These are phyloP conservation scores for Onychostoma macrolepis DNA, from an alignment of 2,113 vertebrate genomes.

Conservation along the genomic window DNA sequence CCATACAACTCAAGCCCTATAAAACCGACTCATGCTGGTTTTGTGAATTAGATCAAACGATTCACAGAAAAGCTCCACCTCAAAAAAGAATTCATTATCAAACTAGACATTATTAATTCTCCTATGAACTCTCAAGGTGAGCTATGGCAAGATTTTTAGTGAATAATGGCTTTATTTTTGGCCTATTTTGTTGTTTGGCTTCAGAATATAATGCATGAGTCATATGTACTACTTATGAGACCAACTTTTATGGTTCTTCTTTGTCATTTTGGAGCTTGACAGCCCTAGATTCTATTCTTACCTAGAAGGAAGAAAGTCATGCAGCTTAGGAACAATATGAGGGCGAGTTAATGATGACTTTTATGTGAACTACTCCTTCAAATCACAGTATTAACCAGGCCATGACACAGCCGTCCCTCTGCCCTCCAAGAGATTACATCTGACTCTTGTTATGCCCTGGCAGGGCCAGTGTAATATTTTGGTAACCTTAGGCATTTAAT, in stretches of 20 bases:
- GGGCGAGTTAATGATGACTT: background rate
- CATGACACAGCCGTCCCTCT: background rate
- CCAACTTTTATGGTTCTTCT: background rate
- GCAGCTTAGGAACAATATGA: background rate
- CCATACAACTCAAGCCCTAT: background rate
- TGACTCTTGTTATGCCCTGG: slow-evolving; percentile 15
- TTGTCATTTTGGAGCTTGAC: background rate
- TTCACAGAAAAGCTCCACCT: background rate
- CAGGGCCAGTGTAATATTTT: slow-evolving; percentile 8
- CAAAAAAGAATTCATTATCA: background rate
- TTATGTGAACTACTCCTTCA: background rate
- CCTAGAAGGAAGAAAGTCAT: background rate
- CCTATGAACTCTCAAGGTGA: background rate
- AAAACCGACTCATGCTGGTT: background rate
- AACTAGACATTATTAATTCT: background rate
- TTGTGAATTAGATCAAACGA: background rate
- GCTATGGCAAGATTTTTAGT: background rate
- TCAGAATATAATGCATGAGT: background rate
- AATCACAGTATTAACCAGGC: background rate
- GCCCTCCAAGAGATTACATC: slow-evolving; percentile 1
- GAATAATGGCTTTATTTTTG: background rate
- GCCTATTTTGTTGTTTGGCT: background rate
- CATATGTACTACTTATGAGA: background rate
- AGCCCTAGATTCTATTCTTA: background rate
- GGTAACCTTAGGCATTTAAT: background rate